Base-by-base conservation (phyloP, 2,113 vertebrate genomes). In the Paradoxurus hermaphroditus region DNA sequence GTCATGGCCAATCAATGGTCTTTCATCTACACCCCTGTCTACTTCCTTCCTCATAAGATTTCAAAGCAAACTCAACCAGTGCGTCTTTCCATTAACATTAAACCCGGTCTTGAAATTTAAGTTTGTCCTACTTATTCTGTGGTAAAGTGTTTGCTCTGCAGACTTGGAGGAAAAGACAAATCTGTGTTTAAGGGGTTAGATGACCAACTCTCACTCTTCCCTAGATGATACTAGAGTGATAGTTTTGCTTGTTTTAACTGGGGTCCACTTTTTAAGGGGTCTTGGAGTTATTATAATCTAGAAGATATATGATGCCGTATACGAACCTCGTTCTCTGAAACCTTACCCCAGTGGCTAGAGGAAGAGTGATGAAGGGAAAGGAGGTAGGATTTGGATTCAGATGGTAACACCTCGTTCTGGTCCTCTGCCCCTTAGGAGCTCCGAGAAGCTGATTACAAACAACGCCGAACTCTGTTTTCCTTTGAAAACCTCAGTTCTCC, bases 101-200 rank as follows among this genome's bases (percentile, higher is more conserved):
- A 83, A 84, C n/a, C 53, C 67, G 21, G 44, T 44, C 92, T 86
- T 49, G n/a, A 67, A 94, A 46, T 90, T 46, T 49, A 53, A 63
- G 36, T 86, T 68, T 78, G 41, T n/a, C 82, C 73, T 31, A 13
- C 29, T 95, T 63, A 21, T 83, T 15, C 13, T 29, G 18, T 78
- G 11, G 56, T 59, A 46, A 75, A 89, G 36, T 31, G 12, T 81
- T 87, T 73, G 56, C 75, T 41, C 5, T 81, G 59, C 41, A 25
- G 36, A 79, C 86, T 77, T 82, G 7, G 94, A 95, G 56, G 70
- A 85, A 86, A 96, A 63, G 31, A 75, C 81, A 95, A 53, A 53
- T 68, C 25, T 78, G 39, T 7, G 3, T 82, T 49, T n/a, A n/a
- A 81, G 46, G 29, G 44, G 31, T 46, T 67, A 70, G 34, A 2